phyloP scores from a whole-genome alignment of 2,113 vertebrate species.

The Castor canadensis region DNA sequence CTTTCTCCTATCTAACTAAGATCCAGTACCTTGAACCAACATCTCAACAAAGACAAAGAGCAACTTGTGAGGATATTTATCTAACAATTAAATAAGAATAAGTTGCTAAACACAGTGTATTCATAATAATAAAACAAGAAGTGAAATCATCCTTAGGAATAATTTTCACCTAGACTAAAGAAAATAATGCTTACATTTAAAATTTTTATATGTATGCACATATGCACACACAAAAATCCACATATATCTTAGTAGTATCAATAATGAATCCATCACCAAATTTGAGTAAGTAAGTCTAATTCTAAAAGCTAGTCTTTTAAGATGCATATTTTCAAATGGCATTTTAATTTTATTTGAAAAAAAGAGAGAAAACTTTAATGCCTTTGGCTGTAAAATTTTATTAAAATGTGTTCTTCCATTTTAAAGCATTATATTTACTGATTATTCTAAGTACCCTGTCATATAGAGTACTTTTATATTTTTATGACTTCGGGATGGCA shows the following conservation, averaged over 20 bases:
- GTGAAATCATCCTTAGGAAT: background rate
- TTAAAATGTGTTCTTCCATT: background rate
- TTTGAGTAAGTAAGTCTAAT: background rate
- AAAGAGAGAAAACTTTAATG: background rate
- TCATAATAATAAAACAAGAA: background rate
- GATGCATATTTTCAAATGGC: background rate
- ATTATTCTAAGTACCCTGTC: background rate
- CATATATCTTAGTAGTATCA: background rate
- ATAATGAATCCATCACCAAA: background rate
- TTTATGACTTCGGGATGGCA: background rate
- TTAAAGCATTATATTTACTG: background rate
- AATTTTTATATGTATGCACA: background rate
- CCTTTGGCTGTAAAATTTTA: background rate
- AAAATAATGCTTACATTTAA: background rate
- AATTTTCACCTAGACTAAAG: background rate
- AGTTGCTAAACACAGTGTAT: background rate
- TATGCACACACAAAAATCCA: background rate
- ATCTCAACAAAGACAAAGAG: background rate
- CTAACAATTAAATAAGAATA: background rate
- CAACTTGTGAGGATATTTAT: background rate
- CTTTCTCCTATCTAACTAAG: background rate
- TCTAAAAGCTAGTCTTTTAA: background rate
- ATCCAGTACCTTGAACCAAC: background rate
- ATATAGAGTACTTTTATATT: background rate
- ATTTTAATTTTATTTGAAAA: slow-evolving; percentile 21